phyloP scores from a whole-genome alignment of 2,113 vertebrate genomes.

The Psittacus erithacus region DNA sequence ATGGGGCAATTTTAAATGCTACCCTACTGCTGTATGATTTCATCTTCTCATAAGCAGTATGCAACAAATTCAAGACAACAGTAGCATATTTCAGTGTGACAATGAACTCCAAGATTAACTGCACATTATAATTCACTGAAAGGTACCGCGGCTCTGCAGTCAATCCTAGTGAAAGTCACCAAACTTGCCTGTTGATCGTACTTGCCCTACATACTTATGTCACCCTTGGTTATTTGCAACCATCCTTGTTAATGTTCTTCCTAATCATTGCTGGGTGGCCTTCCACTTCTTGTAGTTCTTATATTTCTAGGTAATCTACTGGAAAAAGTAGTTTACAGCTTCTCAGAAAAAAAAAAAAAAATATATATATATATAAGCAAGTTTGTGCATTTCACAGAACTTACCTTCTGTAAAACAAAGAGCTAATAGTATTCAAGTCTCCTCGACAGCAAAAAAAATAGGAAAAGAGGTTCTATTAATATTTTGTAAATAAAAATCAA shows the following conservation, averaged over 20 bases:
- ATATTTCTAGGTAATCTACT: background rate
- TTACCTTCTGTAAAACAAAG: conserved; percentile 92
- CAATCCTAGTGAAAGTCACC: background rate
- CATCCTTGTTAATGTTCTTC: background rate
- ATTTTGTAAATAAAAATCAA: conserved; percentile 28
- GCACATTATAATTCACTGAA: background rate
- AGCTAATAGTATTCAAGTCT: conserved; percentile 79
- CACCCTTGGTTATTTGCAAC: background rate
- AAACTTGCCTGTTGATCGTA: background rate
- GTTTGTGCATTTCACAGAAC: conserved; percentile 22
- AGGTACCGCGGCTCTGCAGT: background rate
- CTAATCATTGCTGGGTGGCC: background rate
- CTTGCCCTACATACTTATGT: background rate
- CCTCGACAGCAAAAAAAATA: conserved; percentile 82
- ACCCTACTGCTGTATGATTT: background rate
- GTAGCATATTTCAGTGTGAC: background rate
- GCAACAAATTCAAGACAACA: background rate
- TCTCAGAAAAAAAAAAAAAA: background rate
- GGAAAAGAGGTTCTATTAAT: conserved; percentile 69
- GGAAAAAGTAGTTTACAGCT: background rate
- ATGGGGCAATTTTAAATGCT: background rate
- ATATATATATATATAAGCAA: background rate
- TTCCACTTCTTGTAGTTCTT: background rate
- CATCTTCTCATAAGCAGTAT: background rate
- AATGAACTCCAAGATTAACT: background rate